Percentiles rank a stretch among this genome's conserved stretches.
Evolutionary conservation across 1,140 invertebrate genomes (phyloP).

Genomic region (Caerostris darwini): DNA sequence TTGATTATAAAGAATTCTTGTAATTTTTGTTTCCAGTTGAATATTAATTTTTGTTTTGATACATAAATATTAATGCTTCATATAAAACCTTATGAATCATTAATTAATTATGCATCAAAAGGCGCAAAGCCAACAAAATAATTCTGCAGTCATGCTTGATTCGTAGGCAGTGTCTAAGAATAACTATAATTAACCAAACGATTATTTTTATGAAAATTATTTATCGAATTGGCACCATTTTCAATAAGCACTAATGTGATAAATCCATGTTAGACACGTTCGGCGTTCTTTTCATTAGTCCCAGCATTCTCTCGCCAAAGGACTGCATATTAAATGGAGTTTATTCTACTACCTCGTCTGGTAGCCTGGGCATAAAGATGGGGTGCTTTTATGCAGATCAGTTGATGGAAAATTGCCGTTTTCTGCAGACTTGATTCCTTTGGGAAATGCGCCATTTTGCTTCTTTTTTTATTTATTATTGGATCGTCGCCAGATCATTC

Average conservation of each 20-base stretch:
- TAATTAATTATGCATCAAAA: too few relatives aligned
- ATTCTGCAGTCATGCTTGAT: too few relatives aligned
- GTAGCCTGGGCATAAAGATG: neutral
- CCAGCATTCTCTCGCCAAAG: neutral
- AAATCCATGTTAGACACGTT: neutral
- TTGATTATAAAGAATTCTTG: too few relatives aligned
- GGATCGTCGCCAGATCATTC: constrained; percentile 11
- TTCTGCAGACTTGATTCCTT: neutral
- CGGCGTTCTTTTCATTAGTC: constrained; percentile 6
- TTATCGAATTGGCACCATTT: neutral
- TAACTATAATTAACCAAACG: neutral
- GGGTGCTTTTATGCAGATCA: constrained; percentile 19
- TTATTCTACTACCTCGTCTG: neutral
- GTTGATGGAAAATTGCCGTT: neutral
- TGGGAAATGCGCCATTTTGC: constrained; percentile 1
- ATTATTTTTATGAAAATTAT: neutral
- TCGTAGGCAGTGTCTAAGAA: neutral
- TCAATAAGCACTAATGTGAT: neutral
- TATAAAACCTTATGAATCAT: too few relatives aligned
- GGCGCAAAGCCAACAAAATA: too few relatives aligned
- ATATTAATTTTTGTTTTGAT: too few relatives aligned
- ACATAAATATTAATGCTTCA: too few relatives aligned
- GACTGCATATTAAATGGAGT: neutral
- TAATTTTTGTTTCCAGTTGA: too few relatives aligned
- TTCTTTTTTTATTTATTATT: neutral